Evolutionary conservation across 2,113 vertebrate species (phyloP).

Genomic region (Oncorhynchus kisutch): DNA sequence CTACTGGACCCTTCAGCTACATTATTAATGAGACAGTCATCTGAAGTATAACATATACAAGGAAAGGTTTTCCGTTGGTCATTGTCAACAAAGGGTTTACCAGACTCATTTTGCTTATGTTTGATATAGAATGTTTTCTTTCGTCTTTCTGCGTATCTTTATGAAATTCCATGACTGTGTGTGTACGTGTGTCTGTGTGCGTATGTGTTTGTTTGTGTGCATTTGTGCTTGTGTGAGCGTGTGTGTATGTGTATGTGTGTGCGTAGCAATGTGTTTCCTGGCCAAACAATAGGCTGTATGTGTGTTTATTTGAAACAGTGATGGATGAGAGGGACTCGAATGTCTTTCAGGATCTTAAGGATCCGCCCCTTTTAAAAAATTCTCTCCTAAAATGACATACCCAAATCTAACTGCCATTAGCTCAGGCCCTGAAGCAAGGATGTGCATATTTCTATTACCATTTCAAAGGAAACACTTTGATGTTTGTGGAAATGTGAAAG

Average conservation of each 20-base stretch:
- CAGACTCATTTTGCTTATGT: neutral
- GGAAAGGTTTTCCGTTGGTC: neutral
- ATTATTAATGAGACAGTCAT: neutral
- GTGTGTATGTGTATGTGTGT: neutral
- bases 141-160: slow-evolving; percentile 13
- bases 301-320: slow-evolving; percentile 32
- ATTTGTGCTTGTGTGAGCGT: too few species aligned
- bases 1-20: neutral
- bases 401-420: too few species aligned
- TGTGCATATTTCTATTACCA: too few species aligned
- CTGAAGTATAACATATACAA: neutral
- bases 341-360: slow-evolving; percentile 32
- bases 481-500: too few species aligned
- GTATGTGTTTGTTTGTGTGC: too few species aligned
- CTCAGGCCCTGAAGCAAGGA: too few species aligned
- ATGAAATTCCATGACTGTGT: neutral
- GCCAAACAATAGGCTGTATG: neutral
- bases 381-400: too few species aligned
- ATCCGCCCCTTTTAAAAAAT: too few species aligned
- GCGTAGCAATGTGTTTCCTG: neutral
- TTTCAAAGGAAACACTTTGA: too few species aligned
- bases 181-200: neutral
- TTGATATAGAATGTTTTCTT: neutral
- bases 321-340: slow-evolving; percentile 38
- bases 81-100: neutral